Base-by-base conservation (phyloP, 2,113 vertebrate genomes). In the Lepus americanus region DNA sequence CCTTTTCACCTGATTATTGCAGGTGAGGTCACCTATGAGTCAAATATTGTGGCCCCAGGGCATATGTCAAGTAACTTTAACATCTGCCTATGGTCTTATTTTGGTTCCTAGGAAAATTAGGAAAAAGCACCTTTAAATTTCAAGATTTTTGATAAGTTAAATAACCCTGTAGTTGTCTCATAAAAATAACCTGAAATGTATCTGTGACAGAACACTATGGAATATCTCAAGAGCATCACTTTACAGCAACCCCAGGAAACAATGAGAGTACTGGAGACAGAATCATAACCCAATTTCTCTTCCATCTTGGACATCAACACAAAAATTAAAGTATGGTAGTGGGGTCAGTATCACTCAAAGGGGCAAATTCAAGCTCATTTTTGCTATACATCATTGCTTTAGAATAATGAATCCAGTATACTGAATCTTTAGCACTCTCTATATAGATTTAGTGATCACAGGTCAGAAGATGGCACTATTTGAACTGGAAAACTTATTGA, bases 331-430 rank as follows among this genome's bases (percentile, higher is more conserved):
- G 39, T 78, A 84, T 36, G 11, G 17, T 55, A 87, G 19, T 72
- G n/a, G 22, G 6, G 53, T 76, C 11, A 63, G 27, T 89, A 25
- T 92, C 70, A 63, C 61, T 76, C 86, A 92, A 94, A 90, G 27
- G 25, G 49, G 17, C 31, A 90, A 94, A 86, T 73, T 6, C 10
- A 88, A 97, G n/a, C 44, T 74, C 2, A 13, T 85, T 92, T 90
- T 78, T 88, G 23, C 72, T 79, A 61, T 8, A 61, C 64, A 66
- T 94, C 79, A 64, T 44, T 89, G 73, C 66, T 93, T 83, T 77
- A 90, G 85, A 94, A 94, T 88, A 89, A 90, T 85, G 61, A 81
- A 33, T 80, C 90, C 19, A 66, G 8, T 77, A 67, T 66, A 44
- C 23, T n/a, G 27, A 87, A 39, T 59, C 2, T 39, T 94, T 83